Evolutionary conservation across 2,888 invertebrate species (phyloP).

Genomic region (Nezara viridula): DNA sequence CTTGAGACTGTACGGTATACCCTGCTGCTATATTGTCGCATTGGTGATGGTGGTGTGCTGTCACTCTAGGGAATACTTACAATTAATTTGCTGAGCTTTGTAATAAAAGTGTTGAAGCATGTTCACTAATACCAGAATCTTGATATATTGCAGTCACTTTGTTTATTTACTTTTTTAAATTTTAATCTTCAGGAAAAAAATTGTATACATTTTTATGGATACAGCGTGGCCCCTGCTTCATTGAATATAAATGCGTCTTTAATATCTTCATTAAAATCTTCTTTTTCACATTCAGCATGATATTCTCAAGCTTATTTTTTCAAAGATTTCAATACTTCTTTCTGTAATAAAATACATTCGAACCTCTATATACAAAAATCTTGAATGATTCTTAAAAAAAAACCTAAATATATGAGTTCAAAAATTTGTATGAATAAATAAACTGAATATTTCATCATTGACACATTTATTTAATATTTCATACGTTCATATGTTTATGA

Average conservation of each 20-base stretch:
- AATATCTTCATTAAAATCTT: not conserved
- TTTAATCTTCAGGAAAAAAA: not conserved
- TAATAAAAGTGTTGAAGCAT: slow-evolving; percentile 34
- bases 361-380: not conserved
- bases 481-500: too few relatives aligned
- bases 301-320: slow-evolving; percentile 3
- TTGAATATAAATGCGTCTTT: not conserved
- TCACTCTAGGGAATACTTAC: slow-evolving; percentile 1
- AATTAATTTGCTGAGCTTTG: slow-evolving; percentile 16
- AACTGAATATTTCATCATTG: too few relatives aligned
- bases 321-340: not conserved
- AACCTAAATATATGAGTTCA: not conserved
- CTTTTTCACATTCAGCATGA: slow-evolving; percentile 38
- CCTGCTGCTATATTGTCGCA: slow-evolving; percentile 10
- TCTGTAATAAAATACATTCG: not conserved
- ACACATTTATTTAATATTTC: too few relatives aligned
- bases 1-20: slow-evolving; percentile 45
- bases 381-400: not conserved
- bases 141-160: not conserved
- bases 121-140: slow-evolving; percentile 33
- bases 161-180: not conserved
- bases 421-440: not conserved
- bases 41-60: slow-evolving; percentile 55
- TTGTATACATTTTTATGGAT: not conserved
- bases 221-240: not conserved